A percentile compares a stretch with the other conserved stretches of the same genome.
These are phyloP conservation scores for Epinotia brunnichana DNA, from an alignment of 2,888 invertebrate species.

Conservation along the genomic window DNA sequence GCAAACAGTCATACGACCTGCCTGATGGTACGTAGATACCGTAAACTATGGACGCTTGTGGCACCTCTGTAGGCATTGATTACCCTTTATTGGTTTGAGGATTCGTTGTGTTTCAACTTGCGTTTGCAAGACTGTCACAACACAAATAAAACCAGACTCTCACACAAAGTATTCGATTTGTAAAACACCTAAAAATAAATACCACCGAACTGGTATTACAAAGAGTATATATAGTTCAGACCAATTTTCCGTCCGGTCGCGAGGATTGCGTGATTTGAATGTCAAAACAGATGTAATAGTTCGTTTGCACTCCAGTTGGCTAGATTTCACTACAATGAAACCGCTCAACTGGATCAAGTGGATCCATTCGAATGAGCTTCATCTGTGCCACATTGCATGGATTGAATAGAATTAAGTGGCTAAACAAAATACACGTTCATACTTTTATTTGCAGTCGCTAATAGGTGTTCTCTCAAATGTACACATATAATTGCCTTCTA, in stretches of 20 bases:
- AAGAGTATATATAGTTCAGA: not conserved
- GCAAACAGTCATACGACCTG: too few relatives aligned
- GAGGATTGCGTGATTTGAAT: constrained; percentile 20
- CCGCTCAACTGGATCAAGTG: not conserved
- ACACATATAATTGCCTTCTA: too few relatives aligned
- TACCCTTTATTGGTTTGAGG: too few relatives aligned
- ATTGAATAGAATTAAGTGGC: not conserved
- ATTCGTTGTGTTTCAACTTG: too few relatives aligned
- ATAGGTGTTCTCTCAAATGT: too few relatives aligned
- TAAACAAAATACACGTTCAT: too few relatives aligned
- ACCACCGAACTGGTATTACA: not conserved
- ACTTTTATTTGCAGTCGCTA: too few relatives aligned
- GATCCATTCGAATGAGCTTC: not conserved
- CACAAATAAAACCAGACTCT: not conserved
- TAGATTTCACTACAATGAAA: constrained; percentile 9
- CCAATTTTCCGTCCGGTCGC: not conserved
- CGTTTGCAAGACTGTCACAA: not conserved
- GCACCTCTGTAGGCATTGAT: too few relatives aligned
- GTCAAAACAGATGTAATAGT: constrained; percentile 15
- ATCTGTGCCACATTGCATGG: not conserved
- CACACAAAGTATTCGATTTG: not conserved
- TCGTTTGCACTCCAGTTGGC: constrained; percentile 18
- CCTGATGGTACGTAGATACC: too few relatives aligned
- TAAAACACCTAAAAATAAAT: constrained; percentile 2
- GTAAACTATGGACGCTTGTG: too few relatives aligned